phyloP scores from a whole-genome alignment of 2,888 invertebrate species.

The Galerucella calmariensis region DNA sequence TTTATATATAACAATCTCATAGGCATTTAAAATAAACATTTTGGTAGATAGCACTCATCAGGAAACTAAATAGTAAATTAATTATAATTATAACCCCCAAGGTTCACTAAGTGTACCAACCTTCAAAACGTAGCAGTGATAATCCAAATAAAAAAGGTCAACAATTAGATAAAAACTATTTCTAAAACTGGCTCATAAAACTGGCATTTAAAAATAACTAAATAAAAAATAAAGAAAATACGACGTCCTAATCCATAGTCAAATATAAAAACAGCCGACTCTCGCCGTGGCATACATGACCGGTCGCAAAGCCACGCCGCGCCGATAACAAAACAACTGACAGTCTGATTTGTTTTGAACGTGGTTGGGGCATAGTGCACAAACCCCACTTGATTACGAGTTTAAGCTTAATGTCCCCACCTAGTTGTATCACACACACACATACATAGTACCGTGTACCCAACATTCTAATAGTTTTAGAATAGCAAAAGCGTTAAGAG shows the following conservation, averaged over 20 bases:
- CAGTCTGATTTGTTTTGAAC: constrained; percentile 35
- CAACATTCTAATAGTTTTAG: constrained; percentile 49
- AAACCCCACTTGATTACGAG: constrained; percentile 24
- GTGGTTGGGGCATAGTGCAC: constrained; percentile 36
- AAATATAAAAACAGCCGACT: constrained; percentile 28
- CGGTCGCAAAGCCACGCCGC: constrained; percentile 33
- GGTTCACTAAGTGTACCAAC: constrained; percentile 23
- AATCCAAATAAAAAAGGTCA: constrained; percentile 19
- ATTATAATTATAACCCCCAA: constrained; percentile 10
- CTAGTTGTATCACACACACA: constrained; percentile 29
- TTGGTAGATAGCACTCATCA: not conserved
- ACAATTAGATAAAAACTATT: constrained; percentile 29
- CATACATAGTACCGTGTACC: constrained; percentile 42
- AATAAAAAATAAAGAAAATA: constrained; percentile 20
- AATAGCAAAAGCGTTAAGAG: constrained; percentile 38
- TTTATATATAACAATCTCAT: too few relatives aligned
- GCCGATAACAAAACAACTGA: constrained; percentile 35
- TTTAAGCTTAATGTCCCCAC: constrained; percentile 45
- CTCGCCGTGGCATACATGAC: constrained; percentile 36
- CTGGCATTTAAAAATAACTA: constrained; percentile 40
- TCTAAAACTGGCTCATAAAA: constrained; percentile 45
- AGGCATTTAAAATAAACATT: too few relatives aligned
- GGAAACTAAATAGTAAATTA: not conserved
- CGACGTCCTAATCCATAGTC: constrained; percentile 39
- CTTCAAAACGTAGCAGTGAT: constrained; percentile 20